These are phyloP conservation scores for Sebastes nivosus DNA, from an alignment of 2,797 vertebrate species.

Conservation along the genomic window DNA sequence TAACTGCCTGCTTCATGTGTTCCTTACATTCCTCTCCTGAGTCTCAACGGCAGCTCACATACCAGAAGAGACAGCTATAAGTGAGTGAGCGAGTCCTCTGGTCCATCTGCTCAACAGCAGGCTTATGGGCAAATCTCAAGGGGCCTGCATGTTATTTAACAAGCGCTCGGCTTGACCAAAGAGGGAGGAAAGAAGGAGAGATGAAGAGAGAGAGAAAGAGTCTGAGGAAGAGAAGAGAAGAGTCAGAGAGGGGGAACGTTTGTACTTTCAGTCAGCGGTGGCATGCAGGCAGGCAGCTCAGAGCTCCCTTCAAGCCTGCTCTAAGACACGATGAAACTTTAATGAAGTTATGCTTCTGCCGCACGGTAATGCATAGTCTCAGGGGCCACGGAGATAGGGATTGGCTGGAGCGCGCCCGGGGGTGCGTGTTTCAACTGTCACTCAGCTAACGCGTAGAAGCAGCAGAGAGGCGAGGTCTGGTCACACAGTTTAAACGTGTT, in stretches of 20 bases:
- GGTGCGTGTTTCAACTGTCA: conserved; percentile 46
- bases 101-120: conserved; percentile 23
- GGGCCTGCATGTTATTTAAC: conserved; percentile 48
- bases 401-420: conserved; percentile 30
- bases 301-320: conserved; percentile 46
- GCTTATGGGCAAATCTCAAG: conserved; percentile 37
- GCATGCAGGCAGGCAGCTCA: conserved; percentile 32
- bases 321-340: conserved; percentile 66
- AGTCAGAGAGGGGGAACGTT: conserved; percentile 5
- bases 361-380: conserved; percentile 46
- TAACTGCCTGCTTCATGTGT: background rate
- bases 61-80: conserved; percentile 45
- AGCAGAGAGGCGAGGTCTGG: conserved; percentile 4
- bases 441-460: conserved; percentile 15
- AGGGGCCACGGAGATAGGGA: conserved; percentile 3
- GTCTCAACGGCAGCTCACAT: conserved; percentile 22
- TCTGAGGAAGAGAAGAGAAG: background rate
- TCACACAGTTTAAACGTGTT: conserved; percentile 2
- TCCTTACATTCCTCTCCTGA: background rate
- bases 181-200: background rate
- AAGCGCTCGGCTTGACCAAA: conserved; percentile 4
- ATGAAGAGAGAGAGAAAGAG: background rate
- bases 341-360: conserved; percentile 59
- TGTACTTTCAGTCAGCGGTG: conserved; percentile 22
- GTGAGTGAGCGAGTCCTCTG: conserved; percentile 32